These are phyloP conservation scores for Drosophila neotestacea DNA, from an alignment of 2,888 invertebrate genomes.

Conservation along the genomic window DNA sequence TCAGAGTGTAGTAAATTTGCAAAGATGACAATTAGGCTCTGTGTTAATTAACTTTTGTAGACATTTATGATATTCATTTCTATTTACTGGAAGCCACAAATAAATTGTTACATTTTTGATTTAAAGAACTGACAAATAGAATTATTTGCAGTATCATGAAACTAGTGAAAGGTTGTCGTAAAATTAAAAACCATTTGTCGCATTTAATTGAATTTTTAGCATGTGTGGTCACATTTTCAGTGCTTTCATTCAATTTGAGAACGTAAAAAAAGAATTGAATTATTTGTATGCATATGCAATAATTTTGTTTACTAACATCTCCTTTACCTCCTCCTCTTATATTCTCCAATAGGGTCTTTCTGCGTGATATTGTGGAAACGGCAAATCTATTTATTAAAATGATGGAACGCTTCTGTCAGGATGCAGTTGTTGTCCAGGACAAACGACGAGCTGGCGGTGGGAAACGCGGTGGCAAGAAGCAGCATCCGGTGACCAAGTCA, in stretches of 20 bases:
- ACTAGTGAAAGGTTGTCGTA: constrained; percentile 11
- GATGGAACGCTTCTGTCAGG: constrained; percentile 90
- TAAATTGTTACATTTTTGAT: constrained; percentile 3
- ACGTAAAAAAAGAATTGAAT: constrained; percentile 60
- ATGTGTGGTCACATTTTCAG: constrained; percentile 16
- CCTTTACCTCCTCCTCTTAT: not conserved
- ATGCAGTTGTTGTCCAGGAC: constrained; percentile 90
- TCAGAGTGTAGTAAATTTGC: too few species aligned
- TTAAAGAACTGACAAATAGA: constrained; percentile 16
- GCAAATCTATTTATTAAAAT: constrained; percentile 96
- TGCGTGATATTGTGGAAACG: constrained; percentile 95
- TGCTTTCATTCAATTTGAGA: constrained; percentile 31
- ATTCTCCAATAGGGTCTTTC: constrained; percentile 88
- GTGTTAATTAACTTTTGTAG: too few species aligned
- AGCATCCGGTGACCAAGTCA: constrained; percentile 85
- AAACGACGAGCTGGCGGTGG: constrained; percentile 76
- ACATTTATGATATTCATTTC: too few species aligned
- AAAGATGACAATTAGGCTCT: too few species aligned
- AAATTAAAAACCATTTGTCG: constrained; percentile 48
- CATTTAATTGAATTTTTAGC: constrained; percentile 72
- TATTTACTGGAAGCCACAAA: not conserved
- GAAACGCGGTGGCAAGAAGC: constrained; percentile 54
- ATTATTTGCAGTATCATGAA: constrained; percentile 10
- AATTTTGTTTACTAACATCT: constrained; percentile 55
- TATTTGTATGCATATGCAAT: constrained; percentile 53